Conservation (phyloP, 2,888 invertebrate genomes). For the Axea sp. region DNA sequence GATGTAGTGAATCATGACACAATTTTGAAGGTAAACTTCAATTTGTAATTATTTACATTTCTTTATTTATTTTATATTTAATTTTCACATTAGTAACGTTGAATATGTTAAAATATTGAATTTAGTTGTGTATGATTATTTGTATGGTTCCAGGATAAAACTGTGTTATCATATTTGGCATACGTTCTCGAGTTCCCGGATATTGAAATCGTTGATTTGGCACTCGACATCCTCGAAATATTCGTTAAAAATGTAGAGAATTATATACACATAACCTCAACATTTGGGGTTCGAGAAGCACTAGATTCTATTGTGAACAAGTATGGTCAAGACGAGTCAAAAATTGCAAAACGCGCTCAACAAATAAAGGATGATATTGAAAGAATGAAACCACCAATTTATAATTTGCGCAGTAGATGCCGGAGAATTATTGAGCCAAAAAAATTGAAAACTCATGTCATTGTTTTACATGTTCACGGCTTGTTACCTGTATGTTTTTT, state of each 20-base stretch:
- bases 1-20: slow-evolving; percentile 77
- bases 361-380: slow-evolving; percentile 76
- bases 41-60: slow-evolving; percentile 3
- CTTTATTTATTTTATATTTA: slow-evolving; percentile 10
- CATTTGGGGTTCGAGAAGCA: slow-evolving; percentile 77
- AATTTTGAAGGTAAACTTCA: slow-evolving; percentile 74
- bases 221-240: slow-evolving; percentile 75
- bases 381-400: slow-evolving; percentile 78
- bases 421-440: slow-evolving; percentile 77
- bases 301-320: slow-evolving; percentile 75
- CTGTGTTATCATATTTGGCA: slow-evolving; percentile 76
- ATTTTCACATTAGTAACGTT: too few relatives aligned
- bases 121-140: too few relatives aligned
- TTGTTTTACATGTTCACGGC: slow-evolving; percentile 76
- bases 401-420: slow-evolving; percentile 77
- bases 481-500: slow-evolving; percentile 72
- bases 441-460: slow-evolving; percentile 76
- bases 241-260: slow-evolving; percentile 77
- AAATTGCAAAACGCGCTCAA: slow-evolving; percentile 74
- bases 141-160: slow-evolving; percentile 75
- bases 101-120: too few relatives aligned
- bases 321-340: slow-evolving; percentile 71
- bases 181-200: slow-evolving; percentile 76
- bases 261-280: slow-evolving; percentile 77
- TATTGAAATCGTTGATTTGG: slow-evolving; percentile 71